These are phyloP conservation scores for Genyomyrus donnyi DNA, from an alignment of 2,113 vertebrate species.

Conservation along the genomic window DNA sequence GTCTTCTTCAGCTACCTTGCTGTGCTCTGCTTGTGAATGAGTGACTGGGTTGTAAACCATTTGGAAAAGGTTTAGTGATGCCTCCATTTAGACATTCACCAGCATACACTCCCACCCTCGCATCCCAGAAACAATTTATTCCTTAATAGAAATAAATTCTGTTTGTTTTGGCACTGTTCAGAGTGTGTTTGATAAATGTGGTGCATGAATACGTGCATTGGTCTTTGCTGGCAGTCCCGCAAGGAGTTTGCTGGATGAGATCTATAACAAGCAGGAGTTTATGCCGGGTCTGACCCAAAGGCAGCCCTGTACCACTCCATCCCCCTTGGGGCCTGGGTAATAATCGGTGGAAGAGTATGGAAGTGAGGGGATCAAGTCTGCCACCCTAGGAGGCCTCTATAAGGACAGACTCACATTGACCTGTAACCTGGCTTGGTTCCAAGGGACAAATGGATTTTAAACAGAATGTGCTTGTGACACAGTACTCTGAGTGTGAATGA, in stretches of 20 bases:
- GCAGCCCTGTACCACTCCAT: neutral
- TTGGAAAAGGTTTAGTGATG: slow-evolving; percentile 35
- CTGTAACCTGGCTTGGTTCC: neutral
- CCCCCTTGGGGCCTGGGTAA: neutral
- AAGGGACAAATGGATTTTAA: neutral
- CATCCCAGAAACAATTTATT: slow-evolving; percentile 25
- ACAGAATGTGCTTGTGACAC: neutral
- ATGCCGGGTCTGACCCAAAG: neutral
- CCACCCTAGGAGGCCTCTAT: neutral
- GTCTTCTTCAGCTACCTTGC: slow-evolving; percentile 15
- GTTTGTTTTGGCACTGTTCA: slow-evolving; percentile 25
- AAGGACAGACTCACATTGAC: neutral
- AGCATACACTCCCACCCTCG: neutral
- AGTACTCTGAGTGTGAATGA: neutral
- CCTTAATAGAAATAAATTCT: slow-evolving; percentile 26
- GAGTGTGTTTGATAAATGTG: neutral
- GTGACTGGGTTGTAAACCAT: slow-evolving; percentile 26
- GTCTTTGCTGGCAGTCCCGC: neutral
- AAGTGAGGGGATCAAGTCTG: neutral
- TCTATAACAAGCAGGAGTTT: neutral
- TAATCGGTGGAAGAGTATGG: neutral
- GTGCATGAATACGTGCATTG: slow-evolving; percentile 28
- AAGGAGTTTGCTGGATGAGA: neutral
- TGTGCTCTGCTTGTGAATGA: slow-evolving; percentile 26
- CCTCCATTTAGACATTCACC: slow-evolving; percentile 28